A percentile compares a stretch with the other conserved stretches of the same genome.
These are phyloP conservation scores for Lerema accius DNA, from an alignment of 1,140 invertebrate genomes.

Conservation along the genomic window DNA sequence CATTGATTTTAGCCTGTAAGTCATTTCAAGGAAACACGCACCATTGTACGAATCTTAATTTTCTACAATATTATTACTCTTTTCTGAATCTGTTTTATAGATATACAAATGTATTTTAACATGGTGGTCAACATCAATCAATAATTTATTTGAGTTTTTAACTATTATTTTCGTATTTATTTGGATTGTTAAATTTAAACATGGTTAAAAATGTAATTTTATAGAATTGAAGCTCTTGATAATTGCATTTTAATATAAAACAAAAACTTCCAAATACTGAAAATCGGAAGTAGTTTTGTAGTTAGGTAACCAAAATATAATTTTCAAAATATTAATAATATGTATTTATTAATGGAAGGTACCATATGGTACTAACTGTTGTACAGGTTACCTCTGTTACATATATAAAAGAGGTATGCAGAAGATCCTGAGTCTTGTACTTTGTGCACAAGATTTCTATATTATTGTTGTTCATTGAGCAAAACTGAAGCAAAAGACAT, in stretches of 20 bases:
- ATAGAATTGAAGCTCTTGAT: constrained; percentile 18
- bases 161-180: constrained; percentile 6
- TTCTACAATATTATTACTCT: constrained; percentile 1
- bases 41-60: background rate
- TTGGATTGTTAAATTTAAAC: constrained; percentile 15
- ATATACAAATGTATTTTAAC: constrained; percentile 4
- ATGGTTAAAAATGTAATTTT: constrained; percentile 18
- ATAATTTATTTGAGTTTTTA: background rate
- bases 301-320: background rate
- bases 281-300: background rate
- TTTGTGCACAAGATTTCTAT: too few relatives aligned
- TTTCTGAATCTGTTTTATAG: background rate
- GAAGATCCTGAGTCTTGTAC: too few relatives aligned
- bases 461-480: too few relatives aligned
- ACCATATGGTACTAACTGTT: too few relatives aligned
- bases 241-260: constrained; percentile 5
- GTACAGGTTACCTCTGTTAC: too few relatives aligned
- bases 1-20: too few relatives aligned
- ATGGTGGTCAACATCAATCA: constrained; percentile 5
- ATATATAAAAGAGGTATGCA: too few relatives aligned
- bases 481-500: too few relatives aligned
- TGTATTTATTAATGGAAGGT: background rate
- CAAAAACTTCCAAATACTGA: constrained; percentile 9
- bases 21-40: too few relatives aligned
- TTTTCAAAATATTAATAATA: background rate